These are phyloP conservation scores for Panthera leo DNA, from an alignment of 2,113 vertebrate genomes.

Conservation along the genomic window DNA sequence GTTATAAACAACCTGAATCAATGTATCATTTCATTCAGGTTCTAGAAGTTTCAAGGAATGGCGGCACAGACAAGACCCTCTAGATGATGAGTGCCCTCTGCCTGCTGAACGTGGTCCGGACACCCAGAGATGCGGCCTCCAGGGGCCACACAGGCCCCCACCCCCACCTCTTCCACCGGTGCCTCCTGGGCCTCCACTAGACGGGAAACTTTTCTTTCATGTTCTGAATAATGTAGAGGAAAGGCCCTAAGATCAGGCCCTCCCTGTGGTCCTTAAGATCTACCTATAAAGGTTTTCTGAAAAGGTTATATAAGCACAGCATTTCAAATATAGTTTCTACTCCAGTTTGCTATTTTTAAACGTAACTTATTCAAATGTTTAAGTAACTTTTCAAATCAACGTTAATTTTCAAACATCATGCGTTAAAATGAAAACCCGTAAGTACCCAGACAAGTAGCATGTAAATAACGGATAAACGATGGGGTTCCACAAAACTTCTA, in stretches of 20 bases:
- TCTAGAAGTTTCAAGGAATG: background rate
- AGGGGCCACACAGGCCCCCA: background rate
- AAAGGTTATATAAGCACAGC: background rate
- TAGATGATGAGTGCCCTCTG: fast-evolving
- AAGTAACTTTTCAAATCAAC: background rate
- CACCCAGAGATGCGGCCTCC: background rate
- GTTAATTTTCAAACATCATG: background rate
- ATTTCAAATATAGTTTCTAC: background rate
- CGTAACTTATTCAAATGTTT: background rate
- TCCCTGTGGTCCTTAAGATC: background rate
- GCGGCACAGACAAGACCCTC: background rate
- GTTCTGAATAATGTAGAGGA: background rate
- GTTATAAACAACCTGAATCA: background rate
- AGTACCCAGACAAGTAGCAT: background rate
- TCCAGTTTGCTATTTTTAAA: background rate
- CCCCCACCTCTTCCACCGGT: background rate
- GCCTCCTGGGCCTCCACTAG: background rate
- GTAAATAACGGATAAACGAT: background rate
- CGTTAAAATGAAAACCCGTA: background rate
- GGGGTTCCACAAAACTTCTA: background rate
- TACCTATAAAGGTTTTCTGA: background rate
- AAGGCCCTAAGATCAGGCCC: background rate
- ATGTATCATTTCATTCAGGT: background rate
- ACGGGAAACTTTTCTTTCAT: background rate
- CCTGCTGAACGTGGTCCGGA: background rate